Evolutionary conservation across 1,140 invertebrate genomes (phyloP), one percentile per base, ranked within the genome.

Genomic region (Ostrea denselamellosa): DNA sequence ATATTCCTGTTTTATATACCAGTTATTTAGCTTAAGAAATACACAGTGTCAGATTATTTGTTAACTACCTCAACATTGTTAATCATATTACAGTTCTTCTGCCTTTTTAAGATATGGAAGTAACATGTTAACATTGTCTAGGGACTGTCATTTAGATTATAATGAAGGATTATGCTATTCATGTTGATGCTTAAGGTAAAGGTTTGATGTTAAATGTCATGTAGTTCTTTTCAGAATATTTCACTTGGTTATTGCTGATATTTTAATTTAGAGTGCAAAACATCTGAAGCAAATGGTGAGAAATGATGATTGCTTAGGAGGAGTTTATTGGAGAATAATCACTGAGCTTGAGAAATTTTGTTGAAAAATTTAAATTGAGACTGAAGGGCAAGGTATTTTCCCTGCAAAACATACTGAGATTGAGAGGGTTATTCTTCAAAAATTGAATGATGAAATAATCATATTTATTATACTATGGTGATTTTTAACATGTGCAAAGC

Each of bases 11-110:
- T 44, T 44, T 44, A 5, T 44, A 5, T 44, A 44, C 5, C 34
- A 44, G 5, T 44, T 44, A 44, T 44, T 44, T 44, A 44, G 34
- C 34, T 44, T 44, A 44, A 44, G 34, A 44, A 5, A 44, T 44
- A 5, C 34, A 44, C 34, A 44, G 5, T 44, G 34, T 44, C 34
- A 44, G 34, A 44, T 44, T 5, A 44, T 62, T 62, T 62, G 14
- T n/a, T 14, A 62, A 19, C 58, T 62, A 62, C 58, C 58, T 62
- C 58, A 62, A 62, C n/a, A 62, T 62, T 62, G 58, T 62, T 62
- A 19, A 19, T 17, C 19, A 62, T 62, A 19, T 62, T 62, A 62
- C 14, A 62, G 14, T 62, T 62, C 7, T 2, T 2, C 34, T 44
- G 34, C 34, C 34, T 44, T 44, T 44, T 44, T 44, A 44, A 44